Conservation (phyloP, 2,888 invertebrate genomes). For the Sinodicranocentrus sp. region DNA sequence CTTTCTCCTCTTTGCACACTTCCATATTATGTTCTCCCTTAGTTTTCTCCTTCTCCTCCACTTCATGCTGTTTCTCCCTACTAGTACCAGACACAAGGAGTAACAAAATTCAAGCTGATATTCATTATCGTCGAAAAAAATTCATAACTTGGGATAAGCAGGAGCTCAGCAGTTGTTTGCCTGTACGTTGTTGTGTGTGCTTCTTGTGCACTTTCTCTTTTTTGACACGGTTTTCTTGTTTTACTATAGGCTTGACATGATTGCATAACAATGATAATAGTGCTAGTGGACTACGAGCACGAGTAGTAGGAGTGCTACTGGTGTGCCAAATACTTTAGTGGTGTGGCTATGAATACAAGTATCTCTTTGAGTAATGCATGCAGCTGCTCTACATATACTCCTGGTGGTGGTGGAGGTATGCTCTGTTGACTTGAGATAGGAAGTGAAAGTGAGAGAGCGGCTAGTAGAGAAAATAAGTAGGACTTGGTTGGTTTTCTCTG, state of each 20-base stretch:
- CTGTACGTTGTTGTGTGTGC: neutral
- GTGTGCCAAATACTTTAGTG: neutral
- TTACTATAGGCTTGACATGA: constrained; percentile 39
- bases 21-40: neutral
- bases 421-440: neutral
- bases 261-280: constrained; percentile 38
- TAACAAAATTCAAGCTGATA: neutral
- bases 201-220: neutral
- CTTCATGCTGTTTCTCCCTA: constrained; percentile 13
- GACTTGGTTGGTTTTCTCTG: constrained; percentile 23
- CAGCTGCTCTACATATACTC: no score
- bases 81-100: neutral
- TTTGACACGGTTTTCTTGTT: constrained; percentile 33
- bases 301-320: no score
- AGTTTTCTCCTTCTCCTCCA: neutral
- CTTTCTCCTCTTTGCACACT: neutral
- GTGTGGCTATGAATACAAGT: no score
- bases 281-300: neutral
- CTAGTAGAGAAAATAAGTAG: constrained; percentile 8
- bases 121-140: neutral
- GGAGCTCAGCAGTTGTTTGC: neutral
- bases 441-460: neutral
- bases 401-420: neutral
- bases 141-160: neutral
- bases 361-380: no score